phyloP scores from a whole-genome alignment of 2,113 vertebrate species.

The Platysteira castanea region DNA sequence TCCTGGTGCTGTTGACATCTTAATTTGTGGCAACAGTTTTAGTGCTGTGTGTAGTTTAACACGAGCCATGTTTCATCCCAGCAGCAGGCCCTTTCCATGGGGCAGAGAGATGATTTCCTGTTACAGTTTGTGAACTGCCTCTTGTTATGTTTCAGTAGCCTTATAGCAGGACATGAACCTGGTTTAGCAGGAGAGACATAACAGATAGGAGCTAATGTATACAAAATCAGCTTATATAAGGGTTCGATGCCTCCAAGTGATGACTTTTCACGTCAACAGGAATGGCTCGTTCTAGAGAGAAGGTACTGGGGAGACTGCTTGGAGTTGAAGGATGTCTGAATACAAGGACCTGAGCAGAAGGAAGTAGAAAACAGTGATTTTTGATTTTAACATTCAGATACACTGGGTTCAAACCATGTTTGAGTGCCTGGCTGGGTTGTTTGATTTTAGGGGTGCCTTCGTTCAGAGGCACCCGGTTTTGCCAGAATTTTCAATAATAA shows the following conservation, averaged over 20 bases:
- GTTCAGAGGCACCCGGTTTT: background rate
- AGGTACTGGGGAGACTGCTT: background rate
- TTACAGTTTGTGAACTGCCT: background rate
- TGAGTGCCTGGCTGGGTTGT: background rate
- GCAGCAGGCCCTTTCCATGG: background rate
- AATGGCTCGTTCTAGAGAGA: background rate
- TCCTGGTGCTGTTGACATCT: background rate
- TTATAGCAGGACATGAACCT: background rate
- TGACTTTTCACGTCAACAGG: background rate
- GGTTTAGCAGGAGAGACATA: background rate
- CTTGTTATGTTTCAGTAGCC: background rate
- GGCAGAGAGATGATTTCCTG: background rate
- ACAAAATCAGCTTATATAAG: background rate
- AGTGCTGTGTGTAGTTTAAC: background rate
- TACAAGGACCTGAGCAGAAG: background rate
- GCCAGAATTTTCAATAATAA: background rate
- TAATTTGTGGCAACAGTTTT: background rate
- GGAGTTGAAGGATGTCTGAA: background rate
- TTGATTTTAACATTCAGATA: background rate
- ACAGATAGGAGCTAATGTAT: background rate
- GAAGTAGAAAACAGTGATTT: background rate
- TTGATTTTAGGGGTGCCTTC: background rate
- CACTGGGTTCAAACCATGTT: background rate
- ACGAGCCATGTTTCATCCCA: rapidly evolving
- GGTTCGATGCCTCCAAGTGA: background rate